Base-by-base conservation (phyloP, 2,888 invertebrate species). In the Brachyopa scutellaris region DNA sequence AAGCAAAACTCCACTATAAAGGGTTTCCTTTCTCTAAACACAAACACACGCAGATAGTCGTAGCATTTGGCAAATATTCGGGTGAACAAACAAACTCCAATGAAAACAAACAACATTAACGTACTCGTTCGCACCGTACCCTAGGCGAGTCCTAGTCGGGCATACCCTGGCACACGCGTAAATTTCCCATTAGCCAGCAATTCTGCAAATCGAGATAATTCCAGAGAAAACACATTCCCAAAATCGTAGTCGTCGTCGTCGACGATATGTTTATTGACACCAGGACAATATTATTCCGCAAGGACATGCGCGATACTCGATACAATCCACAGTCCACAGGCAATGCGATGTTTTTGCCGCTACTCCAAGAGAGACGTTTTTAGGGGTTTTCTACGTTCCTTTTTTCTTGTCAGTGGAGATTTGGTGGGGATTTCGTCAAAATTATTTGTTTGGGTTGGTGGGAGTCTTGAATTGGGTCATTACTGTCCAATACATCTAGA, bases 21-120 rank as follows among this genome's bases (percentile, higher is more conserved):
- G 55, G 66, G 19, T 45, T 19, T 55, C 38, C 13, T 11, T 17
- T 8, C 26, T 42, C 4, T 13, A 33, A 49, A 57, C 40, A 57
- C 53, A 66, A 67, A 76, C 67, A 55, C 53, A n/a, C n/a, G n/a
- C n/a, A n/a, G n/a, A n/a, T n/a, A n/a, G n/a, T n/a, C n/a, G n/a
- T n/a, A n/a, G n/a, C 38, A 76, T 61, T 67, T 61, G 59, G 70
- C 57, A 62, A 64, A 55, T 80, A 29, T 62, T 69, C 49, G 49
- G 45, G 49, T 21, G 72, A 64, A 36, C 57, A 74, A 69, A 74
- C 62, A 57, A 61, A 62, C 57, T 80, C 64, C 62, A 74, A 74
- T 74, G 62, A 74, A 69, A 62, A 67, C 69, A 74, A 74, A 80
- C 80, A 80, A 57, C 57, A 80, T 74, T 80, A 69, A 80, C 74